These are phyloP conservation scores for Aleiodes sp. DNA, from an alignment of 1,140 invertebrate genomes.

Conservation along the genomic window DNA sequence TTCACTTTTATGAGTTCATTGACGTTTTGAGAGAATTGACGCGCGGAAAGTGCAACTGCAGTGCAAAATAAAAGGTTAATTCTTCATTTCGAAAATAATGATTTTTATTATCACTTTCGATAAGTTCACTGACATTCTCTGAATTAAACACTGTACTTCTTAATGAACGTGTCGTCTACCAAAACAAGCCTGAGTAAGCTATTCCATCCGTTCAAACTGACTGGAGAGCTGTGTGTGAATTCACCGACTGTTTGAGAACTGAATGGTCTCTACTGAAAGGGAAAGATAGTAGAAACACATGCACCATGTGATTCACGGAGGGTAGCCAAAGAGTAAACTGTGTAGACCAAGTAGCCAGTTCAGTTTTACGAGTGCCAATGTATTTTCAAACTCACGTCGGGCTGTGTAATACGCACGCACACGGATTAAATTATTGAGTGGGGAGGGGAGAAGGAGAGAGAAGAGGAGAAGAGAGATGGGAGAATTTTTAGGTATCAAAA, in stretches of 20 bases:
- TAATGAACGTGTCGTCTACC: conserved; percentile 12
- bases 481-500: conserved; percentile 37
- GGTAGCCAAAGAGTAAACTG: background rate
- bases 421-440: conserved; percentile 34
- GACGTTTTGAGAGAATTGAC: background rate
- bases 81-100: background rate
- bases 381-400: conserved; percentile 25
- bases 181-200: background rate
- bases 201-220: background rate
- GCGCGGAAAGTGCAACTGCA: too few relatives aligned
- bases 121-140: conserved; percentile 7
- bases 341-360: conserved; percentile 17
- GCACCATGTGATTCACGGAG: conserved; percentile 13
- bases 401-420: conserved; percentile 18
- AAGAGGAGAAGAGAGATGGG: background rate
- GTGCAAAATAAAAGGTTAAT: too few relatives aligned
- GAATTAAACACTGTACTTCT: background rate
- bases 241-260: conserved; percentile 5
- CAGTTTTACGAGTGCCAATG: conserved; percentile 22
- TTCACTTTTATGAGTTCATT: background rate
- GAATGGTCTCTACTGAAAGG: background rate
- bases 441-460: background rate
- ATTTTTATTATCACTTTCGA: background rate
- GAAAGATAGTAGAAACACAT: background rate
- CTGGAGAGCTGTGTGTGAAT: background rate